Base-by-base conservation (phyloP, 2,797 vertebrate genomes). In the Labroides dimidiatus region DNA sequence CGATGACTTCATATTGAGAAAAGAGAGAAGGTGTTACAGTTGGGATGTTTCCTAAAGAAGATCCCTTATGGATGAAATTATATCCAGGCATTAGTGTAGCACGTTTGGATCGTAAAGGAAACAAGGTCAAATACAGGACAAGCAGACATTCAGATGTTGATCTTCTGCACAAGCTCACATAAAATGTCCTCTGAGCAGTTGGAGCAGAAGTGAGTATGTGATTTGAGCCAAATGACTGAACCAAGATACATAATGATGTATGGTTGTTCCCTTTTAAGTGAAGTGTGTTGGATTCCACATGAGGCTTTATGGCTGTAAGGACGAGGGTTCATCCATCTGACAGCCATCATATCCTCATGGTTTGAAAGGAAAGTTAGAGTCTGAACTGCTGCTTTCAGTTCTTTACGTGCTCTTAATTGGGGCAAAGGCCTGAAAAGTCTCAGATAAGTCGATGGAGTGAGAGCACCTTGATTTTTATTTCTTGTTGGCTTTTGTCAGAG, bases 1-100 rank as follows among this genome's bases (percentile, higher is more conserved):
- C 0, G 4, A 47, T 14, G 52, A 63, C 75, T 77, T 77, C 66
- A 60, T 58, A 41, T 70, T 56, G 45, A 58, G 72, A 37, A 64
- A 70, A 77, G 69, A 61, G 56, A 78, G 77, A 77, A 73, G 73
- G 66, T 69, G 74, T 63, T 59, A 52, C 10, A 24, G 15, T 30
- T 11, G 24, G 10, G 39, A 59, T 14, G 47, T 30, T 9, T 69
- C 66, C 44, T 21, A 49, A 6, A 55, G 53, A 10, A 24, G 47
- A 63, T 58, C 57, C 64, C 52, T 37, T 58, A 65, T 55, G 61
- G 65, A 30, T 57, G 14, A 45, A 61, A 48, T 13, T 44, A 43
- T 2, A 19, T 9, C 2, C 13, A 1, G n/a, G 16, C 61, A 15
- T 39, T 55, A 58, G 33, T 33, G 49, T 6, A 56, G 49, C 27